Evolutionary conservation across 2,888 invertebrate genomes (phyloP).

Genomic region (Watsonalla binaria): DNA sequence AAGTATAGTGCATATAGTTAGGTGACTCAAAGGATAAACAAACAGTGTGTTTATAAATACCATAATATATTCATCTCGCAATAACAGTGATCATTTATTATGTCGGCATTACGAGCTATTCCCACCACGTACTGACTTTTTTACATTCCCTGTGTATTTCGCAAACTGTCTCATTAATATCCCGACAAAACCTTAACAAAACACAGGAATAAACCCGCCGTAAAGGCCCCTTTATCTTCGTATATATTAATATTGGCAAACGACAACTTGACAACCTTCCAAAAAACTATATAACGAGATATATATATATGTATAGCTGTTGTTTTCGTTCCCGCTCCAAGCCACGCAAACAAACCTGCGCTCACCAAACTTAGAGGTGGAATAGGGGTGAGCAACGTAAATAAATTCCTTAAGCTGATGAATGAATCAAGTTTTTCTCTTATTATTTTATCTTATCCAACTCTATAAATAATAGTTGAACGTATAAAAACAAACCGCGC

Average conservation of each 20-base stretch:
- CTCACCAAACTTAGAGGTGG: constrained; percentile 19
- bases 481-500: constrained; percentile 36
- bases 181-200: constrained; percentile 19
- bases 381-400: constrained; percentile 24
- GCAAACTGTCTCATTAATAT: constrained; percentile 21
- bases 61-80: no score
- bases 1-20: no score
- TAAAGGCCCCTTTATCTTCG: constrained; percentile 28
- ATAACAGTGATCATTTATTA: no score
- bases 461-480: constrained; percentile 32
- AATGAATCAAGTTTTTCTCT: constrained; percentile 32
- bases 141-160: neutral
- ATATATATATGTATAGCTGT: constrained; percentile 28
- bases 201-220: constrained; percentile 26
- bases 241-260: constrained; percentile 43
- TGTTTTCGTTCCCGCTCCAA: constrained; percentile 24
- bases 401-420: constrained; percentile 29
- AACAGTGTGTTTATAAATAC: no score
- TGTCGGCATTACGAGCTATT: neutral
- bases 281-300: constrained; percentile 28
- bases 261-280: constrained; percentile 50
- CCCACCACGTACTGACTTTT: neutral
- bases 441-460: constrained; percentile 24
- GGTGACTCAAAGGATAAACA: no score
- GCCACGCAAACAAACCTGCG: constrained; percentile 26